A percentile compares a stretch with the other conserved stretches of the same genome.
These are phyloP conservation scores for human (Homo sapiens) DNA, from an alignment of 2,113 vertebrate species.

Conservation along the genomic window DNA sequence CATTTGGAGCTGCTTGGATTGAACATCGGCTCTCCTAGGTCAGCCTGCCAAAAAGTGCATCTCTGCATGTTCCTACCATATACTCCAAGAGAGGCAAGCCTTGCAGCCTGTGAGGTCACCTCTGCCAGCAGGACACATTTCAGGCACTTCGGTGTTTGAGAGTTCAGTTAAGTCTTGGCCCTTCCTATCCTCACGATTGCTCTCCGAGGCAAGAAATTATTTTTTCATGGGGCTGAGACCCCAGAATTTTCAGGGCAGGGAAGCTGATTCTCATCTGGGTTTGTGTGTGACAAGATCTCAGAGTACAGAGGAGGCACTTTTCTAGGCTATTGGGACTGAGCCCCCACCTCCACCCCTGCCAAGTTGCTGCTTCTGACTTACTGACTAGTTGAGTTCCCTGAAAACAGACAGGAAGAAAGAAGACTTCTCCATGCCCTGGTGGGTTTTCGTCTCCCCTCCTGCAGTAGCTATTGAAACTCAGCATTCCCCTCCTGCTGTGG, in stretches of 20 bases:
- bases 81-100: accelerated
- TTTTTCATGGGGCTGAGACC: neutral
- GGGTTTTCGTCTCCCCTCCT: neutral
- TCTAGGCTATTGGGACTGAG: neutral
- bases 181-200: accelerated
- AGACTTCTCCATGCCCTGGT: neutral
- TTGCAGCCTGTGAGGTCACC: neutral
- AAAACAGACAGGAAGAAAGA: neutral
- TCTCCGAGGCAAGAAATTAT: neutral
- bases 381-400: neutral
- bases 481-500: neutral
- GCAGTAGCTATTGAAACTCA: neutral
- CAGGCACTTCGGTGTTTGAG: neutral
- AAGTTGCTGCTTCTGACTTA: neutral
- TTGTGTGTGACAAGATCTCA: neutral
- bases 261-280: neutral
- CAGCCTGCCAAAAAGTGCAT: neutral
- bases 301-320: neutral
- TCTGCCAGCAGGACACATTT: neutral
- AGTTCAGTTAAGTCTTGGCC: neutral
- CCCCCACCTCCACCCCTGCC: neutral
- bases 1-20: neutral
- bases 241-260: neutral
- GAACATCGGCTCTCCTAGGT: neutral
- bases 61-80: neutral